Evolutionary conservation across 2,888 invertebrate species (phyloP).

Genomic region (Callinectes sapidus): DNA sequence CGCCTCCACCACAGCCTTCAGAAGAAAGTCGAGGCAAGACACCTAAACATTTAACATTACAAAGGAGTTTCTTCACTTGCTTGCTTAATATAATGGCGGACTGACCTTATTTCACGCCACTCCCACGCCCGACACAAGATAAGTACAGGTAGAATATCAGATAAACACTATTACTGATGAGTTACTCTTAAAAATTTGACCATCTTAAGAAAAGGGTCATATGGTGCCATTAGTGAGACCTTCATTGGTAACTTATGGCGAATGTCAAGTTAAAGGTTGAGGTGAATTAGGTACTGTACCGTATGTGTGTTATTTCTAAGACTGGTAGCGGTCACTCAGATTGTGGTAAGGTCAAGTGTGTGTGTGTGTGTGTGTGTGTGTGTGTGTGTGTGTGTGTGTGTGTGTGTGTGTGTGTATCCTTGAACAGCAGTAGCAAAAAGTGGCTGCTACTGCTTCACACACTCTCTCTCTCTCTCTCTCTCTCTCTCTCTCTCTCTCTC

Average conservation of each 20-base stretch:
- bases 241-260: not conserved
- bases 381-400: slow-evolving; percentile 25
- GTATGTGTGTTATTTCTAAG: not conserved
- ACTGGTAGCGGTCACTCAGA: not conserved
- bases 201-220: too few relatives aligned
- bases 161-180: not conserved
- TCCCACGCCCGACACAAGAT: not conserved
- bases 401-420: slow-evolving; percentile 26
- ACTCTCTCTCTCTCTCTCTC: slow-evolving; percentile 22
- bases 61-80: not conserved
- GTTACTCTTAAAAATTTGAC: too few relatives aligned
- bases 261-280: not conserved
- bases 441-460: not conserved
- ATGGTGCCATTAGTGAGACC: too few relatives aligned
- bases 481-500: slow-evolving; percentile 46
- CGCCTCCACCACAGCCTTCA: too few relatives aligned
- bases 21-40: not conserved
- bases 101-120: not conserved
- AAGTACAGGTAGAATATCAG: not conserved
- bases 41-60: not conserved
- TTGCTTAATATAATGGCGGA: not conserved
- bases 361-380: slow-evolving; percentile 7
- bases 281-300: not conserved
- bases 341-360: not conserved
- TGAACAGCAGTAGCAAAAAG: not conserved